phyloP scores from a whole-genome alignment of 1,140 invertebrate genomes.

The Neelides sp. region DNA sequence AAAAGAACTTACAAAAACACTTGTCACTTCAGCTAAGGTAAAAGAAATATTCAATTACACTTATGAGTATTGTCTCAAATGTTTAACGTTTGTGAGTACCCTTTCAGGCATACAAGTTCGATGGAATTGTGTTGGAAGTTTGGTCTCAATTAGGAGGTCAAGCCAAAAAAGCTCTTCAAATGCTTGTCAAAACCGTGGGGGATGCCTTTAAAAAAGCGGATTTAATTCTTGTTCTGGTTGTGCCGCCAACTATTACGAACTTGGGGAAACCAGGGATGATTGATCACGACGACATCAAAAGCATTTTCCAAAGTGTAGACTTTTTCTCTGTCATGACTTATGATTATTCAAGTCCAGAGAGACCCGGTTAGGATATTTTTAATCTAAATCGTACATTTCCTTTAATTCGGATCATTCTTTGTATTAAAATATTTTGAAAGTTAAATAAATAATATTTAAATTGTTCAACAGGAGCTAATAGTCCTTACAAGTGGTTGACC shows the following conservation, averaged over 20 bases:
- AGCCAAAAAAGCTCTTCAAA: slow-evolving; percentile 44
- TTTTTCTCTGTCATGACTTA: slow-evolving; percentile 88
- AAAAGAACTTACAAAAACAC: slow-evolving; percentile 44
- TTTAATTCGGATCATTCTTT: not conserved
- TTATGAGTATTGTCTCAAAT: not conserved
- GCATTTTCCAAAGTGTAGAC: slow-evolving; percentile 59
- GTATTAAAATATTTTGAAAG: not conserved
- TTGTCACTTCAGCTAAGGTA: slow-evolving; percentile 48
- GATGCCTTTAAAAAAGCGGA: slow-evolving; percentile 43
- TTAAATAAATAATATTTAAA: slow-evolving; percentile 7
- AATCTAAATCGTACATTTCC: not conserved
- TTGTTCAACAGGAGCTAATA: slow-evolving; percentile 55
- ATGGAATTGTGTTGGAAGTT: slow-evolving; percentile 77
- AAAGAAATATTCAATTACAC: slow-evolving; percentile 30
- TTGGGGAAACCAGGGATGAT: slow-evolving; percentile 49
- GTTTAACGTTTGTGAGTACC: slow-evolving; percentile 1
- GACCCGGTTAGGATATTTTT: slow-evolving; percentile 46
- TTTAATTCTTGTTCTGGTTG: slow-evolving; percentile 61
- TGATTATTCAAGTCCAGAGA: slow-evolving; percentile 72
- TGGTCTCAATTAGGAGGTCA: slow-evolving; percentile 66
- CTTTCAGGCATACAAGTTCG: slow-evolving; percentile 50
- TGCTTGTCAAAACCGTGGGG: slow-evolving; percentile 48
- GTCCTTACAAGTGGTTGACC: slow-evolving; percentile 69
- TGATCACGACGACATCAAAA: slow-evolving; percentile 58
- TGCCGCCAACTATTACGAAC: slow-evolving; percentile 56